Percentiles rank a stretch among this genome's conserved stretches.
Conservation (phyloP, 2,888 invertebrate genomes). For the Zhuqinia jingwanae region DNA sequence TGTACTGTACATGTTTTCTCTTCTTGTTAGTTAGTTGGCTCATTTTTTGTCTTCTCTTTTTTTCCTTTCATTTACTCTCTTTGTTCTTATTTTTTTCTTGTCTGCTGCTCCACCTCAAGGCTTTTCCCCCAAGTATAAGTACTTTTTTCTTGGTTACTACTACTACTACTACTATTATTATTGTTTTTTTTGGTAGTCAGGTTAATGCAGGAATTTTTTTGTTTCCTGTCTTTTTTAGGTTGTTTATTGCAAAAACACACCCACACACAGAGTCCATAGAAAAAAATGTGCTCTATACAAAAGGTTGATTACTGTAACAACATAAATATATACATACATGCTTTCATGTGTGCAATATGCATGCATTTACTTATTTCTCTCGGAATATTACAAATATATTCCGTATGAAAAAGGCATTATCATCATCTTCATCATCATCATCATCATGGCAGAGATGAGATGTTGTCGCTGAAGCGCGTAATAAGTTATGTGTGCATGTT, state of each 20-base stretch:
- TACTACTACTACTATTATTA: neutral
- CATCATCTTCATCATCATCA: too few relatives aligned
- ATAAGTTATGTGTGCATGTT: conserved; percentile 38
- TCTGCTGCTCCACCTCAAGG: conserved; percentile 19
- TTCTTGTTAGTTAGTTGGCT: neutral
- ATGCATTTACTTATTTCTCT: conserved; percentile 10
- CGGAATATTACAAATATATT: neutral
- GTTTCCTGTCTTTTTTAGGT: conserved; percentile 17
- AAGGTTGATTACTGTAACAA: neutral
- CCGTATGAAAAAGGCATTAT: too few relatives aligned
- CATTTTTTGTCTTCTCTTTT: too few relatives aligned
- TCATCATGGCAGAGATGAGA: conserved; percentile 32
- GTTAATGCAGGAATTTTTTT: conserved; percentile 5
- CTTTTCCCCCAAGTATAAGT: neutral
- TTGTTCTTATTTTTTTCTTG: conserved; percentile 13
- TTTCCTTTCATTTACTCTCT: neutral
- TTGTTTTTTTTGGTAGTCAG: neutral
- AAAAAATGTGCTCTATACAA: neutral
- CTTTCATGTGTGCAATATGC: too few relatives aligned
- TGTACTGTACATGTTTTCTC: neutral
- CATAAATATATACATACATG: neutral
- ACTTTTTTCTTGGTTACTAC: neutral
- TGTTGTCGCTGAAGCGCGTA: conserved; percentile 47
- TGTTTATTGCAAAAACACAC: conserved; percentile 22
- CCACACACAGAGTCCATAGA: neutral